Conservation (phyloP, 2,797 vertebrate genomes). For the Schizothorax lantsangensis region DNA sequence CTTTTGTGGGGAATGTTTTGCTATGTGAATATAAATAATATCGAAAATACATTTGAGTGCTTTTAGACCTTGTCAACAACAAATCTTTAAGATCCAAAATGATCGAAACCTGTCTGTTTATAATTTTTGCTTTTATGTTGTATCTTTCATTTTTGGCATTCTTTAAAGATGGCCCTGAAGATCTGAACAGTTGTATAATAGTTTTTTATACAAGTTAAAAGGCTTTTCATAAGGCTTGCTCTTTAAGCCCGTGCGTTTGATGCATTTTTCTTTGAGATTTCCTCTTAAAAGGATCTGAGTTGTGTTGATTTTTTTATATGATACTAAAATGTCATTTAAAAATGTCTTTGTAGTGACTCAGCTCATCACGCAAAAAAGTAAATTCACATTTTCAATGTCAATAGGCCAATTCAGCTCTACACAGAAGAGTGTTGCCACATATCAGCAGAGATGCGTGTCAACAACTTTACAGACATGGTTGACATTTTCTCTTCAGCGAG, state of each 20-base stretch:
- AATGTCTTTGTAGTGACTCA: slow-evolving; percentile 13
- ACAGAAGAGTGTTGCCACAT: slow-evolving; percentile 15
- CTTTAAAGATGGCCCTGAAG: slow-evolving; percentile 1
- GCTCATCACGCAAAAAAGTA: slow-evolving; percentile 7
- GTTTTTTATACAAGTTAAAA: slow-evolving; percentile 22
- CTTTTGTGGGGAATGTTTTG: slow-evolving; percentile 12
- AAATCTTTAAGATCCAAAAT: neutral
- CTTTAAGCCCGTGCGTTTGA: slow-evolving; percentile 22
- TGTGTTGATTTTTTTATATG: slow-evolving; percentile 30
- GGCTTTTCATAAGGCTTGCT: slow-evolving; percentile 13
- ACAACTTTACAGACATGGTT: slow-evolving; percentile 50
- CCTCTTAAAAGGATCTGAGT: slow-evolving; percentile 22
- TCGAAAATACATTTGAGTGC: neutral
- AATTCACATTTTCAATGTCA: slow-evolving; percentile 37
- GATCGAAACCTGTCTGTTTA: neutral
- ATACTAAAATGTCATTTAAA: slow-evolving; percentile 46
- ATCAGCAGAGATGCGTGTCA: slow-evolving; percentile 38
- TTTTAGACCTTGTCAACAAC: neutral
- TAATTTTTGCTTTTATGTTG: slow-evolving; percentile 10
- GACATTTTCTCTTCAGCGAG: slow-evolving; percentile 55
- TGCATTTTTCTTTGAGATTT: slow-evolving; percentile 34
- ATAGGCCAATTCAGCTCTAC: slow-evolving; percentile 33
- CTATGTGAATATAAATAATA: neutral
- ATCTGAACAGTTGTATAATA: slow-evolving; percentile 4
- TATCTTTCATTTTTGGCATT: neutral